Evolutionary conservation across 1,140 invertebrate genomes (phyloP), one percentile per base, ranked within the genome.

Genomic region (Pararge aegeria): DNA sequence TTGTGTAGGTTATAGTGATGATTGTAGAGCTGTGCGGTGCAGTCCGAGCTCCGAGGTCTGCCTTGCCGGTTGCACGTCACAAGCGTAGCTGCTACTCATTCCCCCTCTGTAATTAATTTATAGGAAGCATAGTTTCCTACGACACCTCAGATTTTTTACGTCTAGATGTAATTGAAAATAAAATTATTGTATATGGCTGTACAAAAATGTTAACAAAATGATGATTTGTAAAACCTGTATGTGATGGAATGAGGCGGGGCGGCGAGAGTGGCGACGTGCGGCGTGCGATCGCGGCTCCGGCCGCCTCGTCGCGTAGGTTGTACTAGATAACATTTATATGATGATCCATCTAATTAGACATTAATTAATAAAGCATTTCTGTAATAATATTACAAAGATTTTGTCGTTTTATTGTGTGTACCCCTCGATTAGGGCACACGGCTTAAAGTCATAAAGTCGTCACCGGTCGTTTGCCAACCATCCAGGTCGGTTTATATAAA

Each of bases 281-380:
- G n/a, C n/a, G n/a, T n/a, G n/a, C n/a, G n/a, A n/a, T n/a, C n/a
- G 73, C 72, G 63, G 72, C 82, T 70, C 78, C 68, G 66, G 75
- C 70, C 80, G 83, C 74, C 79, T 65, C 80, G 82, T 72, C 85
- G 73, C 78, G 82, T 90, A 91, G 90, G 87, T 90, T 90, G 88
- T 90, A 87, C 87, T 91, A 91, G 87, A 89, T 90, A 86, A 91
- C 88, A 83, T 90, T 90, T 90, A 90, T 90, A 90, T 90, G 85
- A 87, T 84, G 84, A 90, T 90, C 84, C 89, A 90, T 90, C 86
- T 90, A 84, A 87, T 90, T 90, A 90, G 87, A 90, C 80, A 87
- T 90, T 87, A 90, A 87, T 90, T 90, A 91, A 90, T 90, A 91
- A 91, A 91, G 85, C 88, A 90, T 91, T 90, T 90, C 88, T 91